These are phyloP conservation scores for Tetragonula carbonaria DNA, from an alignment of 2,888 invertebrate genomes.

Conservation along the genomic window DNA sequence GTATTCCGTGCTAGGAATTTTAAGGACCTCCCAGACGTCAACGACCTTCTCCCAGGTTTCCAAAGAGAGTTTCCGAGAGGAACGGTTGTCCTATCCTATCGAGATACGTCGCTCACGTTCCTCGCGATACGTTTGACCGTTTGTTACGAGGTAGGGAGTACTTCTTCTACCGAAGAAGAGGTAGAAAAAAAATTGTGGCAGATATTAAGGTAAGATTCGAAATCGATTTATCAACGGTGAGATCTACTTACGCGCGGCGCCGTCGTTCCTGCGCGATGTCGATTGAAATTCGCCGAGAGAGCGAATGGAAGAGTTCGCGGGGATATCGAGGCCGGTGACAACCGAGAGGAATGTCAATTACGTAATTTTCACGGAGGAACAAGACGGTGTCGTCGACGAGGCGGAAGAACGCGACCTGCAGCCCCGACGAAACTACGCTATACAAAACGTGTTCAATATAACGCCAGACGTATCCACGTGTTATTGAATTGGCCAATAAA, in stretches of 20 bases:
- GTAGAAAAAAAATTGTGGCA: neutral
- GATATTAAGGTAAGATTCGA: slow-evolving; percentile 12
- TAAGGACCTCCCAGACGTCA: neutral
- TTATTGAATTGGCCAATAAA: no score
- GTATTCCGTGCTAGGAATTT: slow-evolving; percentile 48
- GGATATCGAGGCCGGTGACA: slow-evolving; percentile 14
- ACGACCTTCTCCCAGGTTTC: neutral
- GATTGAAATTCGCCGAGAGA: slow-evolving; percentile 20
- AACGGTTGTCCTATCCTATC: neutral
- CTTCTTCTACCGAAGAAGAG: neutral
- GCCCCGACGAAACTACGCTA: neutral
- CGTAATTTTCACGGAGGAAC: slow-evolving; percentile 26
- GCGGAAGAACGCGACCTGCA: neutral
- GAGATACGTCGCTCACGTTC: neutral
- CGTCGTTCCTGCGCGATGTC: slow-evolving; percentile 18
- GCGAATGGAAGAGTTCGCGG: slow-evolving; percentile 5
- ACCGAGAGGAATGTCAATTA: slow-evolving; percentile 40
- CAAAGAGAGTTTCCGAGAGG: no score
- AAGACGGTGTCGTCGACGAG: slow-evolving; percentile 19
- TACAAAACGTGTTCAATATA: neutral
- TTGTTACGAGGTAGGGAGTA: neutral
- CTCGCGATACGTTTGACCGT: neutral
- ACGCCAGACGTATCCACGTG: no score
- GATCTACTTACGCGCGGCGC: slow-evolving; percentile 11
- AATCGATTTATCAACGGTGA: slow-evolving; percentile 29